These are phyloP conservation scores for Oxyura jamaicensis DNA, from an alignment of 2,113 vertebrate species.

Conservation along the genomic window DNA sequence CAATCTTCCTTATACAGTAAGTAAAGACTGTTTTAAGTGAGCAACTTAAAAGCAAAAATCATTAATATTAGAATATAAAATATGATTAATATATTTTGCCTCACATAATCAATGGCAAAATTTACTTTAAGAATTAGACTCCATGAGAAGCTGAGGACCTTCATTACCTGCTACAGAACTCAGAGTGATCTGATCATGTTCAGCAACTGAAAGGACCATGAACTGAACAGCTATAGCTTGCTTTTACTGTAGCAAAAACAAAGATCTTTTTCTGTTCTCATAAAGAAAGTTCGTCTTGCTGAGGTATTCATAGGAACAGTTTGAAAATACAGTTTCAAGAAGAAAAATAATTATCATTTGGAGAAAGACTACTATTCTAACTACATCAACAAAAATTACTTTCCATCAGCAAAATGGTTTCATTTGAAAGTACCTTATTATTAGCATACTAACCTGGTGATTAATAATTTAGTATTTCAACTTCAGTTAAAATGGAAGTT, in stretches of 20 bases:
- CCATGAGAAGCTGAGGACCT: not conserved
- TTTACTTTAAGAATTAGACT: not conserved
- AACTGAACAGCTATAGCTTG: not conserved
- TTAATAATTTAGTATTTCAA: not conserved
- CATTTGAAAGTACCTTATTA: not conserved
- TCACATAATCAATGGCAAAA: not conserved
- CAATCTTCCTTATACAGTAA: not conserved
- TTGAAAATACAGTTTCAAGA: not conserved
- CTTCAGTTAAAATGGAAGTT: not conserved
- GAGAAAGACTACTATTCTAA: not conserved
- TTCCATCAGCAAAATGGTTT: not conserved
- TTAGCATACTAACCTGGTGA: not conserved
- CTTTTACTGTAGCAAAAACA: not conserved
- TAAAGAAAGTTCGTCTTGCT: not conserved
- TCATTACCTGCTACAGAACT: not conserved
- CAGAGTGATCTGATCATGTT: not conserved
- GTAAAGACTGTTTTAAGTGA: not conserved
- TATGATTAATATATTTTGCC: not conserved
- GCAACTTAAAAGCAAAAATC: not conserved
- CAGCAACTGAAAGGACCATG: not conserved
- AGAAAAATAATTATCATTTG: not conserved
- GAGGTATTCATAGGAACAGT: not conserved
- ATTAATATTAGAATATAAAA: not conserved
- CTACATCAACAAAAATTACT: not conserved
- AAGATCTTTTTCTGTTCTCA: not conserved